Conservation (phyloP, 2,888 invertebrate species). For the Cordylochernes scorpioides region DNA sequence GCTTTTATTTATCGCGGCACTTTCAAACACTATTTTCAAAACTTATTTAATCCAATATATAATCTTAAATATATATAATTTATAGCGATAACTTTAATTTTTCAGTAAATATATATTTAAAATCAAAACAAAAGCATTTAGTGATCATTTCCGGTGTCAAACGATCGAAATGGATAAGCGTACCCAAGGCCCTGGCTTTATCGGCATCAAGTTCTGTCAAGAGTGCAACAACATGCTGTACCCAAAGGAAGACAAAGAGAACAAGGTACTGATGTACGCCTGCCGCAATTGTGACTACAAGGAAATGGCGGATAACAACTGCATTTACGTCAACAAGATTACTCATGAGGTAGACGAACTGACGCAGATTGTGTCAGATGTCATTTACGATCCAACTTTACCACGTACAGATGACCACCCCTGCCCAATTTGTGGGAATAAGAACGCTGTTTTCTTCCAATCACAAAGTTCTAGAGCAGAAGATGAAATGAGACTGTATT, state of each 20-base stretch:
- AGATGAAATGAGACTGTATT: slow-evolving; percentile 91
- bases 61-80: too few relatives aligned
- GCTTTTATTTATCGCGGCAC: too few relatives aligned
- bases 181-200: slow-evolving; percentile 83
- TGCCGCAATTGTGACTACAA: slow-evolving; percentile 95
- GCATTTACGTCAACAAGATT: slow-evolving; percentile 98
- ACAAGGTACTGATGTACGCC: slow-evolving; percentile 71
- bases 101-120: too few relatives aligned
- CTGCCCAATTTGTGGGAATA: slow-evolving; percentile 78
- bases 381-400: slow-evolving; percentile 88
- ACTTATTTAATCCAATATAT: too few relatives aligned
- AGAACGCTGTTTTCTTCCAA: slow-evolving; percentile 95
- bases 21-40: too few relatives aligned
- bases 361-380: slow-evolving; percentile 92
- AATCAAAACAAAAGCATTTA: too few relatives aligned
- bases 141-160: too few relatives aligned
- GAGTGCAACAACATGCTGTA: slow-evolving; percentile 99
- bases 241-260: slow-evolving; percentile 94
- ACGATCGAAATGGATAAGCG: too few relatives aligned
- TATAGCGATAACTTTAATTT: too few relatives aligned
- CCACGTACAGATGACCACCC: slow-evolving; percentile 94
- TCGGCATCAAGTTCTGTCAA: slow-evolving; percentile 91
- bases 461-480: slow-evolving; percentile 87
- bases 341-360: slow-evolving; percentile 99
- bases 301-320: slow-evolving; percentile 69